phyloP scores from a whole-genome alignment of 1,140 invertebrate genomes.

The Apis mellifera region DNA sequence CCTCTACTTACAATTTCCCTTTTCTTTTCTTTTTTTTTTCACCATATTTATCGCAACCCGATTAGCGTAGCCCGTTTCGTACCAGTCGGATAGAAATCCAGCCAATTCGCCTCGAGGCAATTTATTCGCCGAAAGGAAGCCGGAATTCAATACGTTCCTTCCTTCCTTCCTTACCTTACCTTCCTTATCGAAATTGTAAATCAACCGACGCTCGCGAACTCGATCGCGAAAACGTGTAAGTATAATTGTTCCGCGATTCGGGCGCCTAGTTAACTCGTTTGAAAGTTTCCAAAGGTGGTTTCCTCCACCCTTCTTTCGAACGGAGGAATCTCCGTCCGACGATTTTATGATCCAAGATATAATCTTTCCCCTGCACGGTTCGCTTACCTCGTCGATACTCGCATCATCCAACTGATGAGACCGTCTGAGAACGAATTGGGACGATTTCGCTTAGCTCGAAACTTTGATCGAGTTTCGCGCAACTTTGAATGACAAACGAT shows the following conservation, averaged over 20 bases:
- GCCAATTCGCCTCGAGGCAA: background rate
- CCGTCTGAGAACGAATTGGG: conserved; percentile 1
- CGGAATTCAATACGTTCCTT: conserved; percentile 42
- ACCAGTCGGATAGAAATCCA: background rate
- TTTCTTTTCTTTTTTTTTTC: too few relatives aligned
- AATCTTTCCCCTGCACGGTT: conserved; percentile 3
- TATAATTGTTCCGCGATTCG: conserved; percentile 38
- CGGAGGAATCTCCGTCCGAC: conserved; percentile 12
- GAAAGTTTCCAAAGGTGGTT: conserved; percentile 4
- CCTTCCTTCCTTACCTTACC: background rate
- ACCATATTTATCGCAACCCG: background rate
- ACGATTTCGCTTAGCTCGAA: background rate
- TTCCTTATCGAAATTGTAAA: conserved; percentile 37
- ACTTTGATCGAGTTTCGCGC: conserved; percentile 29
- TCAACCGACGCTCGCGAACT: conserved; percentile 16
- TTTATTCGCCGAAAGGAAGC: conserved; percentile 32
- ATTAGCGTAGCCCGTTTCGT: background rate
- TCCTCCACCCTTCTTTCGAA: background rate
- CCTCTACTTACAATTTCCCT: background rate
- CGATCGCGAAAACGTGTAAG: conserved; percentile 35
- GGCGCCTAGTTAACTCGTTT: conserved; percentile 6
- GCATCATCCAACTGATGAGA: too few relatives aligned
- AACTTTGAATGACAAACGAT: background rate
- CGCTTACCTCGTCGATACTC: background rate
- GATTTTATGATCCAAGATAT: conserved; percentile 30